Evolutionary conservation across 1,140 invertebrate genomes (phyloP).

Genomic region (Caerostris extrusa): DNA sequence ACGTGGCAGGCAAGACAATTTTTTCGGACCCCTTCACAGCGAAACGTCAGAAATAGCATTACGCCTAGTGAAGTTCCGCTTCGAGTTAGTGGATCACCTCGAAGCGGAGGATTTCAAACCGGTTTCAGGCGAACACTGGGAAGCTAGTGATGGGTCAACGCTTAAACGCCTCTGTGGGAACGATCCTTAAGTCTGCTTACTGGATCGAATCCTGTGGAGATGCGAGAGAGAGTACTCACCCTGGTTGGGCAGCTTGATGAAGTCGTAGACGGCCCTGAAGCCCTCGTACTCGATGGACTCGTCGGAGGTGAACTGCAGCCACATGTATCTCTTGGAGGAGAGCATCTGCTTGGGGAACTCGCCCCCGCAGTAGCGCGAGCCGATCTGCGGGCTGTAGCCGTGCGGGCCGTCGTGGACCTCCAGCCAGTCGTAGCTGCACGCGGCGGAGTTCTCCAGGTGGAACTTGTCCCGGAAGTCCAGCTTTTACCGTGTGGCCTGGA

Average conservation of each 20-base stretch:
- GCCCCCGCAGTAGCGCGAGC: conserved; percentile 86
- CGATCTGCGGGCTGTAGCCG: conserved; percentile 88
- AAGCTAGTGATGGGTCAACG: no score
- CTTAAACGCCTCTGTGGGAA: not conserved
- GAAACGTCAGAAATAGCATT: no score
- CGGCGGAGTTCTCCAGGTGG: conserved; percentile 87
- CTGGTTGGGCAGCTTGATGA: conserved; percentile 84
- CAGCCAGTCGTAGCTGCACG: conserved; percentile 91
- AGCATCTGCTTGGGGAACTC: conserved; percentile 89
- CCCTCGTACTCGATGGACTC: conserved; percentile 91
- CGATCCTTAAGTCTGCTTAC: not conserved
- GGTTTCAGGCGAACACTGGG: no score
- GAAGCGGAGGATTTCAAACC: no score
- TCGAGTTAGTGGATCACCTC: no score
- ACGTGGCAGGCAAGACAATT: no score
- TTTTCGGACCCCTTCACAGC: no score
- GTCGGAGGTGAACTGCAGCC: conserved; percentile 92
- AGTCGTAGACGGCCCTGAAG: conserved; percentile 90
- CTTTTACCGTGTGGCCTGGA: conserved; percentile 86
- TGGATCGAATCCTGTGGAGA: not conserved
- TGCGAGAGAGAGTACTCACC: conserved; percentile 78
- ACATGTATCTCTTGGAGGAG: conserved; percentile 89
- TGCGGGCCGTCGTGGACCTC: conserved; percentile 91
- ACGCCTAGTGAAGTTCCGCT: no score
- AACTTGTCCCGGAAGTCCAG: conserved; percentile 93